Evolutionary conservation across 2,888 invertebrate genomes (phyloP).

Genomic region (Stictocephala bisonia): DNA sequence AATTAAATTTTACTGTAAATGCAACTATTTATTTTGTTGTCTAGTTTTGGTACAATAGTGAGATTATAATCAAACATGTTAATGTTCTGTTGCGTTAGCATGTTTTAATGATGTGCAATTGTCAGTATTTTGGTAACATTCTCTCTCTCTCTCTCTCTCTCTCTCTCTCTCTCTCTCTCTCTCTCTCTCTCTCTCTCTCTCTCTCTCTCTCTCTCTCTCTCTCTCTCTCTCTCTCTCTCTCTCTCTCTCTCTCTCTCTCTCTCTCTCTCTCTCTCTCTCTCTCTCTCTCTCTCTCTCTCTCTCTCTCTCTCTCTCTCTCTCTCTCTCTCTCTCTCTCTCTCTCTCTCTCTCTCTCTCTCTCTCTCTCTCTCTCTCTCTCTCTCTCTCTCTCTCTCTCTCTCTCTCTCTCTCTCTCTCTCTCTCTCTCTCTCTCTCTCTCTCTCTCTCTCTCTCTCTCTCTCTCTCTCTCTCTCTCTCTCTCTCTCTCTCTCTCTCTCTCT

Average conservation of each 20-base stretch:
- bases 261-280: too few relatives aligned
- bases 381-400: constrained; percentile 1
- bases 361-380: not conserved
- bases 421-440: not conserved
- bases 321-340: not conserved
- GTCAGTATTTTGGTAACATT: too few relatives aligned
- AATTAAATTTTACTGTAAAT: too few relatives aligned
- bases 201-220: too few relatives aligned
- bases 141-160: constrained; percentile 14
- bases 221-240: too few relatives aligned
- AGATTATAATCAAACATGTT: too few relatives aligned
- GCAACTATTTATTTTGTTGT: too few relatives aligned
- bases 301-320: not conserved
- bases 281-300: not conserved
- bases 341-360: constrained; percentile 6
- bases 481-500: not conserved
- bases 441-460: not conserved
- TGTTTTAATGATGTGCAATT: too few relatives aligned
- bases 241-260: too few relatives aligned
- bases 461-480: not conserved
- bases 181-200: too few relatives aligned
- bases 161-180: constrained; percentile 1
- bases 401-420: not conserved
- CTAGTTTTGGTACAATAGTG: too few relatives aligned
- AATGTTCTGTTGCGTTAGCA: too few relatives aligned